Conservation (phyloP, 2,888 invertebrate genomes). For the Torymus texanus region DNA sequence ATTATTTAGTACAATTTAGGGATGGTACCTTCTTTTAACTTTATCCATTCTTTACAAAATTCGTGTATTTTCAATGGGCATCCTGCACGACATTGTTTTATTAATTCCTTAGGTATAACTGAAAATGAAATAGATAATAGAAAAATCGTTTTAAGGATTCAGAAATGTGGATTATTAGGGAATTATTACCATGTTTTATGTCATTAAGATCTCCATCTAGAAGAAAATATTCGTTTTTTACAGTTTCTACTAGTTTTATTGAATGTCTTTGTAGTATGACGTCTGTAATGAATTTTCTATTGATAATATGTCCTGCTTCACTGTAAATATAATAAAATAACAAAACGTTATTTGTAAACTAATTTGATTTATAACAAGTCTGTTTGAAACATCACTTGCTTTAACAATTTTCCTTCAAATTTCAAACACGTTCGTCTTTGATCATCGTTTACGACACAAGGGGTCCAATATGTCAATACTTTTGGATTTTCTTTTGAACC, state of each 20-base stretch:
- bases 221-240: conserved; percentile 62
- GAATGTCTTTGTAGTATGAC: conserved; percentile 62
- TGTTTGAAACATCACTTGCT: conserved; percentile 59
- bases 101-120: conserved; percentile 65
- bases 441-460: conserved; percentile 60
- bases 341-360: no score
- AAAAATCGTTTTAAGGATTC: conserved; percentile 18
- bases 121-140: conserved; percentile 28
- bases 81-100: conserved; percentile 63
- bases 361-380: no score
- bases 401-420: conserved; percentile 68
- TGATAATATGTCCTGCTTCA: conserved; percentile 64
- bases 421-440: conserved; percentile 59
- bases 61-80: conserved; percentile 65
- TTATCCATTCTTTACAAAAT: conserved; percentile 65
- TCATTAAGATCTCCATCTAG: conserved; percentile 64
- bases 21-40: conserved; percentile 45
- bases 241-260: conserved; percentile 63
- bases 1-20: neutral
- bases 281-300: conserved; percentile 64
- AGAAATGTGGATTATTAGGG: neutral
- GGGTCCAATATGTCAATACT: conserved; percentile 65
- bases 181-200: conserved; percentile 62
- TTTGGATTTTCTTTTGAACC: conserved; percentile 64
- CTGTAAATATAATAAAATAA: conserved; percentile 59